phyloP scores from a whole-genome alignment of 2,888 invertebrate genomes.

The Cheilosia vernalis region DNA sequence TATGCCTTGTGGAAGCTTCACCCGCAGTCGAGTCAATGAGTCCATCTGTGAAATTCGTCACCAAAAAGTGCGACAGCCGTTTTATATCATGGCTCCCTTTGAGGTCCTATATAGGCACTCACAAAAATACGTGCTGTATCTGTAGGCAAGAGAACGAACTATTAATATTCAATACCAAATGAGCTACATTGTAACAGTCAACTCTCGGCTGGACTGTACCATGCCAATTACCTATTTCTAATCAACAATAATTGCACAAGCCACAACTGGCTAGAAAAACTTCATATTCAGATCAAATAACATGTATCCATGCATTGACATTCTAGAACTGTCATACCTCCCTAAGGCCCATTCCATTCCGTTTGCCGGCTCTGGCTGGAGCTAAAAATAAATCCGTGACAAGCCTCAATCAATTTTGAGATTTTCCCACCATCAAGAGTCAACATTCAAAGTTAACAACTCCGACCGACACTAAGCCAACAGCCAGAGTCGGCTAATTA shows the following conservation, averaged over 20 bases:
- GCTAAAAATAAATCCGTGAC: conserved; percentile 65
- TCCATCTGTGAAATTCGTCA: no score
- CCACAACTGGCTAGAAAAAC: not conserved
- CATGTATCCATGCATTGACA: conserved; percentile 19
- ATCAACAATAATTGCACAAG: not conserved
- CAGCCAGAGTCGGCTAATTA: conserved; percentile 55
- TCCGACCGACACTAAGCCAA: conserved; percentile 8
- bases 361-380: not conserved
- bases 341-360: conserved; percentile 7
- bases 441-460: conserved; percentile 51
- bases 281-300: conserved; percentile 42
- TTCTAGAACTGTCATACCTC: conserved; percentile 41
- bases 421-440: conserved; percentile 73
- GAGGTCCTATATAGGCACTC: no score
- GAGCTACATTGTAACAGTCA: no score
- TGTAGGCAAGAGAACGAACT: no score
- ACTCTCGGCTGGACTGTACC: no score
- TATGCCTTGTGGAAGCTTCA: no score
- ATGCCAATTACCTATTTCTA: not conserved
- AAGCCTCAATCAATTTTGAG: conserved; percentile 61
- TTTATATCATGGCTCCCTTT: no score
- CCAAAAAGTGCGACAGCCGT: no score
- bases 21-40: no score
- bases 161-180: no score
- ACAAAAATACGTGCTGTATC: no score